phyloP scores from a whole-genome alignment of 2,113 vertebrate species.

The Eublepharis macularius region DNA sequence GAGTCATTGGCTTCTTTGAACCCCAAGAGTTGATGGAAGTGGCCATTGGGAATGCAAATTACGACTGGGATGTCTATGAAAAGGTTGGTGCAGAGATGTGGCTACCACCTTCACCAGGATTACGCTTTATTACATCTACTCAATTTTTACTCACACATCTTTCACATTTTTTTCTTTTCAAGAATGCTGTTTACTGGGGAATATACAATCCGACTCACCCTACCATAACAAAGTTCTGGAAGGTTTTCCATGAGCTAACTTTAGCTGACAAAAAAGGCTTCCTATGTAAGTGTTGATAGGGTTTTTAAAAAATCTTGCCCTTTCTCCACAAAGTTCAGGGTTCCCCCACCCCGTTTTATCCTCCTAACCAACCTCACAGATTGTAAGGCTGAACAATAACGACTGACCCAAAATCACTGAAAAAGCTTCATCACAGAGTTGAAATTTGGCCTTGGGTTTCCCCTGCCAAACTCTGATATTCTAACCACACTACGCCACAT shows the following conservation, averaged over 20 bases:
- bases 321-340: too few relatives aligned
- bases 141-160: neutral
- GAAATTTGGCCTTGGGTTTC: too few relatives aligned
- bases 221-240: constrained; percentile 81
- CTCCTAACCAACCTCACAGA: too few relatives aligned
- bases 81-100: constrained; percentile 64
- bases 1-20: constrained; percentile 77
- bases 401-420: too few relatives aligned
- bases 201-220: constrained; percentile 72
- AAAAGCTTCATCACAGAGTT: too few relatives aligned
- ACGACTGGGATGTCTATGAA: constrained; percentile 81
- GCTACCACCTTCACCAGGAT: neutral
- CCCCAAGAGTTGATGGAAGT: constrained; percentile 80
- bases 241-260: constrained; percentile 80
- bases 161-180: constrained; percentile 13
- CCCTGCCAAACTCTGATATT: too few relatives aligned
- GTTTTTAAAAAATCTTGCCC: too few relatives aligned
- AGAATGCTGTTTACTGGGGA: constrained; percentile 78
- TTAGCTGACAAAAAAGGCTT: constrained; percentile 80
- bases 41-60: constrained; percentile 76
- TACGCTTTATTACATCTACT: neutral
- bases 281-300: constrained; percentile 73
- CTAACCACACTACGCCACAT: too few relatives aligned
- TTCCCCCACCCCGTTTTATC: too few relatives aligned
- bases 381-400: too few relatives aligned